Evolutionary conservation across 2,888 invertebrate genomes (phyloP), one percentile per base, ranked within the genome.

Genomic region (Nomada ferruginata): DNA sequence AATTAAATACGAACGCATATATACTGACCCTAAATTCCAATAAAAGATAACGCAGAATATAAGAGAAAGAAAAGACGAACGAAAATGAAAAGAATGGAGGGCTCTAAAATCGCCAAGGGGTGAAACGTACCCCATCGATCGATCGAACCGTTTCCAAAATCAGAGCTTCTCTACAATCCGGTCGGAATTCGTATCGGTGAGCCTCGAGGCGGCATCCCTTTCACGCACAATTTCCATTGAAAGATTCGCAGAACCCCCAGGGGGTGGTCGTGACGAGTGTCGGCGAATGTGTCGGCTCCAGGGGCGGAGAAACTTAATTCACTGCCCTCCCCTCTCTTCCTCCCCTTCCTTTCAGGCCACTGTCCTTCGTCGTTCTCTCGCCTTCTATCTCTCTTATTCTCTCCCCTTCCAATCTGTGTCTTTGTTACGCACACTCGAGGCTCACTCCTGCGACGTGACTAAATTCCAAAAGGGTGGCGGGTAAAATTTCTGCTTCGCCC

Each of bases 301-400:
- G 89, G 86, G 89, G 89, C 89, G 89, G 89, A 85, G 89, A 89
- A 89, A 88, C 89, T 87, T 87, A 89, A 87, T 88, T 88, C 87
- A 88, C 84, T 87, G 85, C 85, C 87, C 84, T 87, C 79, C 81
- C 85, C 79, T 75, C 80, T 44, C 75, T 75, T 50, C 78, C 82
- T 61, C 79, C 47, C 76, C 69, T 52, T 75, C 73, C 59, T 52
- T 59, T 52, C 55, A 26, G 42, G 15, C 29, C 76, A 65, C 59
- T 60, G 50, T 79, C 71, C 53, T 59, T 73, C 71, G 20, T 18
- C 60, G 36, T 72, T 53, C 52, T 50, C 57, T 42, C 50, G 36
- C 29, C 65, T 42, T 47, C 68, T 59, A 5, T 59, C 44, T 36
- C n/a, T 26, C 59, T 23, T n/a, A 9, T 23, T 10, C 55, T 64